Percentiles rank a stretch among this genome's conserved stretches.
Conservation (phyloP, 2,113 vertebrate species). For the Microtus montanus region DNA sequence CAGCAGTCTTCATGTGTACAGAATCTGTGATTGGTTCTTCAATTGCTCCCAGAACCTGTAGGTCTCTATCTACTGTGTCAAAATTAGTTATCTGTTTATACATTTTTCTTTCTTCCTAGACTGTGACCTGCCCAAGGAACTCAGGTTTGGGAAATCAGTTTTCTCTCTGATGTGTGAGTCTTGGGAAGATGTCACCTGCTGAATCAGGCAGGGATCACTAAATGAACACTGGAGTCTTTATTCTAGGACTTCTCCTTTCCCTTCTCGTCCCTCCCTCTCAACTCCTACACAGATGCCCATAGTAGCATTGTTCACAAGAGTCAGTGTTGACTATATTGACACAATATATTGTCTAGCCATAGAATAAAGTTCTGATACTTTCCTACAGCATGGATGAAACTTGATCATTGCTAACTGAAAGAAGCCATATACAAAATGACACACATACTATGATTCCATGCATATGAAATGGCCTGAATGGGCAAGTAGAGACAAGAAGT, state of each 20-base stretch:
- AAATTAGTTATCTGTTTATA: not conserved
- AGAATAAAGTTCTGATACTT: conserved; percentile 7
- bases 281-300: not conserved
- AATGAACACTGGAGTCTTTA: not conserved
- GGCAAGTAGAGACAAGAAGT: conserved; percentile 14
- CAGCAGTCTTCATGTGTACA: not conserved
- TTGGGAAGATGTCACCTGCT: not conserved
- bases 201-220: not conserved
- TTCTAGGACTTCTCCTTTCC: not conserved
- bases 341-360: not conserved
- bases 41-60: not conserved
- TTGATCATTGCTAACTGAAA: conserved; percentile 32
- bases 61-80: not conserved
- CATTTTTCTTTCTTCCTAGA: not conserved
- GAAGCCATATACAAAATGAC: not conserved
- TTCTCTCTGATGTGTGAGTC: not conserved
- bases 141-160: conserved; percentile 3
- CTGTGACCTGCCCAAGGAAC: not conserved
- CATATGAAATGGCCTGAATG: not conserved
- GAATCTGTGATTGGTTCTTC: not conserved
- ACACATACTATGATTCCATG: not conserved
- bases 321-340: not conserved
- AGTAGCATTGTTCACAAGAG: not conserved
- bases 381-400: not conserved
- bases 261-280: no score